Evolutionary conservation across 92 coral and sea anemone species (phyloP).

Genomic region (Paragorgia papillata): DNA sequence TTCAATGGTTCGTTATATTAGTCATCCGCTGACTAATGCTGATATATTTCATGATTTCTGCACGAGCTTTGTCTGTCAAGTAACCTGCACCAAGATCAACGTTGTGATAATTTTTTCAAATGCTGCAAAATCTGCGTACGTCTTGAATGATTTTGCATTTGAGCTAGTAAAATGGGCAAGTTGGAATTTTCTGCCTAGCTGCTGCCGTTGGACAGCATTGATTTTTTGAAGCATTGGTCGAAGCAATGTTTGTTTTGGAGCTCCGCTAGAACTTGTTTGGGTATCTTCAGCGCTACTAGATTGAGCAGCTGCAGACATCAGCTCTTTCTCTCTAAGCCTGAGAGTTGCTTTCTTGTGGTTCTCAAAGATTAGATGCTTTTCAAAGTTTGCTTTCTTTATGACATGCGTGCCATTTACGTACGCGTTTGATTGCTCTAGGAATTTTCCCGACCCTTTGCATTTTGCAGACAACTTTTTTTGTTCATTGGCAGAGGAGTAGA

Average conservation of each 20-base stretch:
- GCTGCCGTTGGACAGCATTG: slow-evolving; percentile 15
- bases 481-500: slow-evolving; percentile 9
- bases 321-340: slow-evolving; percentile 20
- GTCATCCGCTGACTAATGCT: slow-evolving; percentile 29
- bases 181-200: slow-evolving; percentile 34
- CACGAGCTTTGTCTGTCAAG: slow-evolving; percentile 19
- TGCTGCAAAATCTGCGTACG: slow-evolving; percentile 24
- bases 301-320: slow-evolving; percentile 31
- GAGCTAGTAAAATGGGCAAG: slow-evolving; percentile 34
- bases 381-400: slow-evolving; percentile 9
- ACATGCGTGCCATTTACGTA: slow-evolving; percentile 24
- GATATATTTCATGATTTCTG: slow-evolving; percentile 37
- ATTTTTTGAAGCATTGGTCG: slow-evolving; percentile 22
- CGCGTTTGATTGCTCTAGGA: slow-evolving; percentile 22
- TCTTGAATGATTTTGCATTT: slow-evolving; percentile 29
- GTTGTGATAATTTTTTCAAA: slow-evolving; percentile 26
- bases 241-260: slow-evolving; percentile 31
- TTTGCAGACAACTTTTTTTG: slow-evolving; percentile 19
- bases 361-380: slow-evolving; percentile 18
- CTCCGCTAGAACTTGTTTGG: slow-evolving; percentile 19
- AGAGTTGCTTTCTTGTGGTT: slow-evolving; percentile 24
- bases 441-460: slow-evolving; percentile 13
- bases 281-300: slow-evolving; percentile 16
- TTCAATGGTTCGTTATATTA: slow-evolving; percentile 36
- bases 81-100: slow-evolving; percentile 32